Percentiles rank a stretch among this genome's conserved stretches.
Conservation (phyloP, 35 echinoderm and acorn worm species). For the Stichopus chloronotus region DNA sequence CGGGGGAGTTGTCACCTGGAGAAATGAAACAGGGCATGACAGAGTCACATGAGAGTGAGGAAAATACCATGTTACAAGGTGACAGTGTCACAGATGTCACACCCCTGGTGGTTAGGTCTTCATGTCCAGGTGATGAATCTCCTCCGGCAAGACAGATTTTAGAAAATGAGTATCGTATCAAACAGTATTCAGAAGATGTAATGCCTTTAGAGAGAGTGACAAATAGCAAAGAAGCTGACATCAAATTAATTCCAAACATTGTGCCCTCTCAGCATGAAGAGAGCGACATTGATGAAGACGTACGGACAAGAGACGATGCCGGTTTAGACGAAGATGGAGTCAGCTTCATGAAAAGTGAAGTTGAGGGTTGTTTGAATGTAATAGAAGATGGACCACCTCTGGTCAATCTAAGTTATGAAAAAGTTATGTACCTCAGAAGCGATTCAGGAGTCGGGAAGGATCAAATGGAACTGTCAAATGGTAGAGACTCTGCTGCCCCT, state of each 20-base stretch:
- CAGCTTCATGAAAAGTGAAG: background rate
- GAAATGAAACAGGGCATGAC: background rate
- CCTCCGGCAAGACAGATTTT: no score
- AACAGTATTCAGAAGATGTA: background rate
- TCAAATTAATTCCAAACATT: background rate
- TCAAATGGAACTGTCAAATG: no score
- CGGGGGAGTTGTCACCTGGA: no score
- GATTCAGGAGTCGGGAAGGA: no score
- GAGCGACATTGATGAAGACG: background rate
- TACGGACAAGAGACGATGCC: background rate
- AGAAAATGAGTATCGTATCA: no score
- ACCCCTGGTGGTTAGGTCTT: no score
- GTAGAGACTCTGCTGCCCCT: no score
- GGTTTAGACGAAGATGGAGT: background rate
- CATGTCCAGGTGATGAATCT: no score
- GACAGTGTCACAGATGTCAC: background rate
- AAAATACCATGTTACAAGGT: background rate
- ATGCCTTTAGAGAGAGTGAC: background rate
- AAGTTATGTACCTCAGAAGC: no score
- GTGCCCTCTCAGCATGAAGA: background rate
- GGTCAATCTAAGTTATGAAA: no score
- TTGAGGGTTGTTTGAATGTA: no score
- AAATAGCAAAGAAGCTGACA: background rate
- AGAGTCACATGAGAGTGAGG: background rate
- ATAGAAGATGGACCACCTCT: no score